Evolutionary conservation across 2,888 invertebrate species (phyloP).

Genomic region (Cybosia mesomella): DNA sequence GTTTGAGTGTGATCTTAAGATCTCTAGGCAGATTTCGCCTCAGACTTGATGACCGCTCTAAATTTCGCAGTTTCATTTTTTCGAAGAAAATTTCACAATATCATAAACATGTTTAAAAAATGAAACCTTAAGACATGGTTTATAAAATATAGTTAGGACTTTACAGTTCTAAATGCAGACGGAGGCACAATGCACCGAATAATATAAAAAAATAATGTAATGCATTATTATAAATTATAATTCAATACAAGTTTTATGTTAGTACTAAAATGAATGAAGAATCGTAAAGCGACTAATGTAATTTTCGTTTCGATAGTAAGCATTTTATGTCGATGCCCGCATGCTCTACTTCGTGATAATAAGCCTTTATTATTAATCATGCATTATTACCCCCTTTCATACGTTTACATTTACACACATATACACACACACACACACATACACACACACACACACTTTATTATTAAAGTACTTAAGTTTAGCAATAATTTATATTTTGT

Average conservation of each 20-base stretch:
- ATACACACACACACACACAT: no score
- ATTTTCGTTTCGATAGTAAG: constrained; percentile 59
- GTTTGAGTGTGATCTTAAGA: no score
- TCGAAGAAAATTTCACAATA: no score
- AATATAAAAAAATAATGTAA: constrained; percentile 23
- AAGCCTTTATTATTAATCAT: constrained; percentile 39
- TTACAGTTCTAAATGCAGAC: neutral
- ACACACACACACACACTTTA: no score
- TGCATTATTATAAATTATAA: constrained; percentile 48
- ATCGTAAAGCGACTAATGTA: constrained; percentile 74
- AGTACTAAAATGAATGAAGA: constrained; percentile 71
- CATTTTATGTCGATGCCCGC: constrained; percentile 77
- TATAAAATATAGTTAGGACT: neutral
- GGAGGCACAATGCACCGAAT: neutral
- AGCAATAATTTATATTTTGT: no score
- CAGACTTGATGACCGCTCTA: no score
- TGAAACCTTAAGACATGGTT: no score
- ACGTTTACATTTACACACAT: neutral
- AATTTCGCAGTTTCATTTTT: no score
- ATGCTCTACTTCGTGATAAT: constrained; percentile 50
- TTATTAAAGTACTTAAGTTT: no score
- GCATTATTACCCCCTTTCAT: constrained; percentile 12
- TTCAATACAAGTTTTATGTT: constrained; percentile 71
- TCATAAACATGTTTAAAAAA: no score
- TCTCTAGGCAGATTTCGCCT: no score